Evolutionary conservation across 2,797 vertebrate species (phyloP), one percentile per base, ranked within the genome.

Genomic region (Lacerta agilis): DNA sequence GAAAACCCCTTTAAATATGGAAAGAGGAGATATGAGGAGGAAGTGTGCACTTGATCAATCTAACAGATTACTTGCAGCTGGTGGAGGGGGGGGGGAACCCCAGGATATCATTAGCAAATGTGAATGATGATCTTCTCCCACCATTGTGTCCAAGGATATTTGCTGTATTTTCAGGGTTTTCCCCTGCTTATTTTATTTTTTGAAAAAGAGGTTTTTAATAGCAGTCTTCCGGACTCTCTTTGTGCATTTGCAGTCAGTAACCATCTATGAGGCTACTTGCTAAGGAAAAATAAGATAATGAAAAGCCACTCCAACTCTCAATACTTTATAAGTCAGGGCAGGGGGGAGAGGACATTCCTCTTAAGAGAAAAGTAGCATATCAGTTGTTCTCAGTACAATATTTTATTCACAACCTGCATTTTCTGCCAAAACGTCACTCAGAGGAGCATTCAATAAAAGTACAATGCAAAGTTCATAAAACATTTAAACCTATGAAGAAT

Each of bases 31-130:
- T 0, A 0, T n/a, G 41, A 84, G 87, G 79, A 77, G 5, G 0
- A 86, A 20, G 67, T 91, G 86, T 69, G 1, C 1, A 4, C 33
- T 3, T 78, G 77, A 82, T 5, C 1, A 36, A 1, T 72, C 64
- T 83, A 85, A 85, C 66, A 0, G 89, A 86, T 69, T 20, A 10
- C 5, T 86, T 87, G 1, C 25, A 67, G 61, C 23, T 92, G 64
- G 29, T 86, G 67, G 27, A 5, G 61, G 58, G 27, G 7, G 27
- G 8, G 20, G 58, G 27, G 7, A 87, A 91, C 29, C 25, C 8
- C 13, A 88, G n/a, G 58, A 84, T 78, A 38, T 85, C 17, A 83
- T 15, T 41, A 72, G 5, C n/a, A 41, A 90, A 81, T 36, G 36
- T 72, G 29, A 61, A 61, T 71, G 33, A 82, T 83, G 77, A 86